These are phyloP conservation scores for Polymixis lichenea DNA, from an alignment of 2,888 invertebrate genomes.

Conservation along the genomic window DNA sequence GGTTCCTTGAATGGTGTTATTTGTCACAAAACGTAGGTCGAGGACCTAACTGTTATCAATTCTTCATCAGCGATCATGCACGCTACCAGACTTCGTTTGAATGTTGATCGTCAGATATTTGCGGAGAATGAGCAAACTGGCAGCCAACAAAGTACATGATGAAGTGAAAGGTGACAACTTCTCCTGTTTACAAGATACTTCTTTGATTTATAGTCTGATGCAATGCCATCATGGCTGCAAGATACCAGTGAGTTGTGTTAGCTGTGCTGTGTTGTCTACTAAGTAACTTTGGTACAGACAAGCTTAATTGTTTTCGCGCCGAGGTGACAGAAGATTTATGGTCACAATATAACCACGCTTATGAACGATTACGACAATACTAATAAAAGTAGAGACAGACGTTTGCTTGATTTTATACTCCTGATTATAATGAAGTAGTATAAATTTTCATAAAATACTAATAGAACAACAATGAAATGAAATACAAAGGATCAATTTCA, in stretches of 20 bases:
- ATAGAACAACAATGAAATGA: slow-evolving; percentile 16
- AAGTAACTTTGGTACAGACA: slow-evolving; percentile 28
- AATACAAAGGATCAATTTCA: slow-evolving; percentile 30
- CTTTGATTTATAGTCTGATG: slow-evolving; percentile 49
- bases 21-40: slow-evolving; percentile 72
- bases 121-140: slow-evolving; percentile 29
- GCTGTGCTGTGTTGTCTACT: slow-evolving; percentile 26
- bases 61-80: slow-evolving; percentile 60
- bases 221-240: slow-evolving; percentile 16
- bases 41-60: slow-evolving; percentile 65
- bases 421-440: slow-evolving; percentile 13
- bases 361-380: slow-evolving; percentile 36
- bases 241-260: slow-evolving; percentile 52
- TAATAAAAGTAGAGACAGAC: slow-evolving; percentile 21
- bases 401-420: slow-evolving; percentile 7
- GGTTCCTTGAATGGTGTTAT: slow-evolving; percentile 73
- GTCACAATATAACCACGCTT: slow-evolving; percentile 38
- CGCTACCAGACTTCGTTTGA: slow-evolving; percentile 67
- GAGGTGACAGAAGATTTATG: slow-evolving; percentile 50
- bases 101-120: slow-evolving; percentile 54
- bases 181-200: slow-evolving; percentile 53
- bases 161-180: slow-evolving; percentile 53
- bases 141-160: slow-evolving; percentile 18
- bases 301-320: slow-evolving; percentile 55
- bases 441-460: slow-evolving; percentile 17